phyloP scores from a whole-genome alignment of 2,113 vertebrate species.

The Saguinus imperator region DNA sequence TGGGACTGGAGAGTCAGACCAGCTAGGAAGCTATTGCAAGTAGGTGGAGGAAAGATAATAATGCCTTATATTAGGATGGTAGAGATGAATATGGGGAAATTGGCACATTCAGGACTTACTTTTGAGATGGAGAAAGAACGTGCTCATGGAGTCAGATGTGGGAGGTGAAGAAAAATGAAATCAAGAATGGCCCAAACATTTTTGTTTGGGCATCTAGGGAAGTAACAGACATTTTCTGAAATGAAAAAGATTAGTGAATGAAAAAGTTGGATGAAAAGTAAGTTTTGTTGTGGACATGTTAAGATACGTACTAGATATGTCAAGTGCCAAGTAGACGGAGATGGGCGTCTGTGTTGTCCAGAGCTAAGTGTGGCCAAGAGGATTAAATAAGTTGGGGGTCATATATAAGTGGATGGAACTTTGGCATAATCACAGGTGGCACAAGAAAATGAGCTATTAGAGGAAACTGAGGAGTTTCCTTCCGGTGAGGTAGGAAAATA shows the following conservation, averaged over 20 bases:
- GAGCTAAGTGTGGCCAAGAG: neutral
- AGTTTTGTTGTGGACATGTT: neutral
- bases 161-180: neutral
- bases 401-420: neutral
- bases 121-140: conserved; percentile 7
- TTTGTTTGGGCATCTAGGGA: neutral
- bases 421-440: neutral
- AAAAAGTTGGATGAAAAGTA: neutral
- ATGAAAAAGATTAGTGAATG: neutral
- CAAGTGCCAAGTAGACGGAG: neutral
- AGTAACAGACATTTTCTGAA: neutral
- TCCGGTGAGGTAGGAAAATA: neutral
- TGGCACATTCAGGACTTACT: neutral
- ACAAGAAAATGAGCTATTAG: neutral
- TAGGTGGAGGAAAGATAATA: neutral
- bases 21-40: neutral
- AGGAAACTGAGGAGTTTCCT: neutral
- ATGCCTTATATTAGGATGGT: neutral
- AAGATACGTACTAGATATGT: neutral
- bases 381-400: neutral
- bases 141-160: neutral
- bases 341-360: neutral
- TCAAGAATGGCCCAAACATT: neutral
- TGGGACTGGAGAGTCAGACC: neutral
- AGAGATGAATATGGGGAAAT: neutral